Evolutionary conservation across 1,140 invertebrate species (phyloP).

Genomic region (Zaprionus inermis): DNA sequence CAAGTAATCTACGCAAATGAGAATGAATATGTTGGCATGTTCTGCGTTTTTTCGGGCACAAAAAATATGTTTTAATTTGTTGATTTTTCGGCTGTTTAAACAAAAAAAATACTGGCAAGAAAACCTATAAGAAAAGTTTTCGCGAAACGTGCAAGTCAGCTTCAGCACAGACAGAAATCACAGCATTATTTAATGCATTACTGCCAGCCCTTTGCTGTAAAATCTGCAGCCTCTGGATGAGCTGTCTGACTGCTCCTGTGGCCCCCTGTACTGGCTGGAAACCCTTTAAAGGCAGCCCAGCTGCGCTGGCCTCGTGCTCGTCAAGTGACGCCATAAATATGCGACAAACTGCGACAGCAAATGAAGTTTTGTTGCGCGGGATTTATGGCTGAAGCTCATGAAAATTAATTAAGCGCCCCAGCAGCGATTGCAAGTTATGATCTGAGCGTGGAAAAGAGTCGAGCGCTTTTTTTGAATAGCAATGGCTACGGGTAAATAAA

Average conservation of each 20-base stretch:
- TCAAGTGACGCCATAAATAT: constrained; percentile 36
- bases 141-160: constrained; percentile 36
- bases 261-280: background rate
- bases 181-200: constrained; percentile 73
- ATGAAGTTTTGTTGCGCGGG: constrained; percentile 22
- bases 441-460: background rate
- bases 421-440: constrained; percentile 12
- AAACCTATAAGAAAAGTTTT: constrained; percentile 56
- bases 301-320: constrained; percentile 7
- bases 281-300: background rate
- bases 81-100: background rate
- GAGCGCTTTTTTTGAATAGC: background rate
- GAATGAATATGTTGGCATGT: background rate
- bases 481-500: background rate
- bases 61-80: background rate
- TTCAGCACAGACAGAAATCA: constrained; percentile 53
- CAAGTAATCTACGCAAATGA: background rate
- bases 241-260: too few species aligned
- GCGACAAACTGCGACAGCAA: constrained; percentile 13
- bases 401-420: constrained; percentile 27
- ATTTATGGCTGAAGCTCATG: constrained; percentile 32
- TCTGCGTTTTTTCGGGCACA: background rate
- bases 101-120: background rate
- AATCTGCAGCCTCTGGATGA: constrained; percentile 8
- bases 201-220: constrained; percentile 49